Conservation (phyloP, 2,888 invertebrate species). For the Melieria picta region DNA sequence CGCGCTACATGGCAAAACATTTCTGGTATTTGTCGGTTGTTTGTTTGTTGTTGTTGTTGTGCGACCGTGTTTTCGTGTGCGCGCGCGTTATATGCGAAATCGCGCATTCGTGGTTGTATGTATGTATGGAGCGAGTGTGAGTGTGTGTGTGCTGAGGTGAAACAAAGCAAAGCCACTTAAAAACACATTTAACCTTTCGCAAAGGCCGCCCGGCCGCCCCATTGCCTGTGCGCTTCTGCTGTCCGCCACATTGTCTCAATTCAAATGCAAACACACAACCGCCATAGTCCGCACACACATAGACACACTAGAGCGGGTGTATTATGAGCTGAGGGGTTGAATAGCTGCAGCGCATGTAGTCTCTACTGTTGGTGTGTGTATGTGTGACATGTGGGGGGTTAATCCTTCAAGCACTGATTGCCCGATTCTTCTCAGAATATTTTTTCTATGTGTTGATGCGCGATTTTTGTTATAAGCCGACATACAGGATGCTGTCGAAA, state of each 20-base stretch:
- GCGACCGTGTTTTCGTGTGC: neutral
- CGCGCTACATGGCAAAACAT: neutral
- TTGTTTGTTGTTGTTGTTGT: no score
- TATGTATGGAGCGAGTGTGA: neutral
- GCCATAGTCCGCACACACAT: neutral
- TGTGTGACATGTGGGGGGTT: neutral
- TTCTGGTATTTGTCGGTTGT: neutral
- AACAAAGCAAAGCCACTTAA: constrained; percentile 16
- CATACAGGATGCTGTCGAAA: no score
- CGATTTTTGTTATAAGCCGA: no score
- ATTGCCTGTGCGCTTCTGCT: neutral
- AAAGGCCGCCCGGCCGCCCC: neutral
- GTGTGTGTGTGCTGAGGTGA: neutral
- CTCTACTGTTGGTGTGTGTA: neutral
- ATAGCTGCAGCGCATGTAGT: neutral
- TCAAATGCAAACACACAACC: neutral
- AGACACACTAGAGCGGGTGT: neutral
- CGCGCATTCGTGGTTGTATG: neutral
- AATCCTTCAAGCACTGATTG: no score
- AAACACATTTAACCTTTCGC: constrained; percentile 12
- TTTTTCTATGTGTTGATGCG: no score
- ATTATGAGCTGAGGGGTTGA: no score
- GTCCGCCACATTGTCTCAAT: no score
- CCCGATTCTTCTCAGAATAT: no score
- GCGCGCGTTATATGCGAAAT: neutral